Conservation (phyloP, 2,888 invertebrate species). For the Alsophila aescularia region DNA sequence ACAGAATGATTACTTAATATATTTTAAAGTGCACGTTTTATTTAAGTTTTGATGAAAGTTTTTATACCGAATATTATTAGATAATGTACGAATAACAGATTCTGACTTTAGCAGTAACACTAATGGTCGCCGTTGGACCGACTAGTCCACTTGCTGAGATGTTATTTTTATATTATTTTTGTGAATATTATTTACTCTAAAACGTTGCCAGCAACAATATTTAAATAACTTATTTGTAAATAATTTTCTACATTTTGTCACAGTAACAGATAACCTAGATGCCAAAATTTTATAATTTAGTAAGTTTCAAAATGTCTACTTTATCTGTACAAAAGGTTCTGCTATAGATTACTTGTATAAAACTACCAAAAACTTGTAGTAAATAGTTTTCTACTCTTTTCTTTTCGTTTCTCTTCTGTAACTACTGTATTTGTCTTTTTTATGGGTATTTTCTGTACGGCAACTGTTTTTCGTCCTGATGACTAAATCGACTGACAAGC, state of each 20-base stretch:
- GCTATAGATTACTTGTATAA: not conserved
- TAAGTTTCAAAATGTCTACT: not conserved
- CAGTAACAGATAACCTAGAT: conserved; percentile 15
- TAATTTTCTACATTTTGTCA: conserved; percentile 10
- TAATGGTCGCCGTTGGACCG: conserved; percentile 42
- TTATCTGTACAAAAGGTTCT: not conserved
- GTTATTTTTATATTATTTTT: conserved; percentile 20
- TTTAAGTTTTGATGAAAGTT: not conserved
- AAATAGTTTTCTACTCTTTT: not conserved
- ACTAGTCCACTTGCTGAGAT: conserved; percentile 53
- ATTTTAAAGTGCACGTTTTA: no score
- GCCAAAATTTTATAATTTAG: conserved; percentile 22
- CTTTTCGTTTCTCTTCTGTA: not conserved
- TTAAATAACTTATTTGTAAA: conserved; percentile 17
- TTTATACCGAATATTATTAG: not conserved
- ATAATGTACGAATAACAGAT: no score
- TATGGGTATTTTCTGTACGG: not conserved
- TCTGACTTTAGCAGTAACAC: conserved; percentile 39
- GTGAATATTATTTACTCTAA: conserved; percentile 29
- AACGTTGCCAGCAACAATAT: not conserved
- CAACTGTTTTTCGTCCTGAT: not conserved
- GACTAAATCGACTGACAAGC: no score
- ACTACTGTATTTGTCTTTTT: not conserved
- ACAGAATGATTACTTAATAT: no score
- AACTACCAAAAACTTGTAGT: not conserved